Conservation (phyloP, 1,140 invertebrate genomes). For the Leptinotarsa defecta region DNA sequence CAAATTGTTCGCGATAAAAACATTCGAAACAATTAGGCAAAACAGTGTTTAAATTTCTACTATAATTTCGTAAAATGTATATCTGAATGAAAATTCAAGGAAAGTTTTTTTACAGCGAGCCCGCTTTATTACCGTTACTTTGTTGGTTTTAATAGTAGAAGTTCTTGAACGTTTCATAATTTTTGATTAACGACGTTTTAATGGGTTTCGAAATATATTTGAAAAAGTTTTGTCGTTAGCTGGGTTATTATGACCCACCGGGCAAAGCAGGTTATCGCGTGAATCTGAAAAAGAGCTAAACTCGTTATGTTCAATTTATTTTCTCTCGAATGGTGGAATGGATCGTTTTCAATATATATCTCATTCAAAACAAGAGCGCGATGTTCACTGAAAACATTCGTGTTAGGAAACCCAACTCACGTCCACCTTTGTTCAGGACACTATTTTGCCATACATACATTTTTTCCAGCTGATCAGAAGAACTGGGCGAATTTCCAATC, state of each 20-base stretch:
- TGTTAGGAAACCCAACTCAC: too few relatives aligned
- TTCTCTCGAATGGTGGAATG: too few relatives aligned
- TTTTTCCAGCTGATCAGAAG: too few relatives aligned
- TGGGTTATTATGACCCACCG: background rate
- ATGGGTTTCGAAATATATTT: constrained; percentile 3
- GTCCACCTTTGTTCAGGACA: too few relatives aligned
- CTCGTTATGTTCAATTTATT: too few relatives aligned
- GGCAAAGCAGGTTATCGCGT: background rate
- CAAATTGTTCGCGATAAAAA: constrained; percentile 33
- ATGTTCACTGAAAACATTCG: too few relatives aligned
- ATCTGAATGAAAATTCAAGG: background rate
- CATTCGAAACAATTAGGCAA: constrained; percentile 30
- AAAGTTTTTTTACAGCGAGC: background rate
- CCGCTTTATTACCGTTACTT: constrained; percentile 5
- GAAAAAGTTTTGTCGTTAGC: constrained; percentile 3
- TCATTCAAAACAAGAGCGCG: too few relatives aligned
- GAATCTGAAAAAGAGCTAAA: too few relatives aligned
- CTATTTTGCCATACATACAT: too few relatives aligned
- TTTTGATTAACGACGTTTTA: constrained; percentile 20
- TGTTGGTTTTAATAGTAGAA: constrained; percentile 22
- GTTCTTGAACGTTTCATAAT: constrained; percentile 17
- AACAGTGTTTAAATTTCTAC: constrained; percentile 32
- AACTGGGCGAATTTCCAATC: too few relatives aligned
- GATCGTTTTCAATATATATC: too few relatives aligned
- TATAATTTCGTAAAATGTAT: constrained; percentile 22